Evolutionary conservation across 1,140 invertebrate species (phyloP).

Genomic region (Caenorhabditis latens): DNA sequence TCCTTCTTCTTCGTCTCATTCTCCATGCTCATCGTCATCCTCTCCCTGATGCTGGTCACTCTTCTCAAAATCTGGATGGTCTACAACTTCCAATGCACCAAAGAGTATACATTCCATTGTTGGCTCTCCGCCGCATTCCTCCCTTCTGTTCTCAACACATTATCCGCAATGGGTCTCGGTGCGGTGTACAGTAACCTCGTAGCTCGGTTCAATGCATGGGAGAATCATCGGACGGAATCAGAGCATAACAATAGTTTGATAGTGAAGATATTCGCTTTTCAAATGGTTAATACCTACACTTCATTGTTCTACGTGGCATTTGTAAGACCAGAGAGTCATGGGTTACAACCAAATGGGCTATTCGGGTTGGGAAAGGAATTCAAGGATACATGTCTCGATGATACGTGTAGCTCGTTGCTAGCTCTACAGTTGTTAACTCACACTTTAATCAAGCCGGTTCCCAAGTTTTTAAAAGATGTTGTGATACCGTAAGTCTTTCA

Average conservation of each 20-base stretch:
- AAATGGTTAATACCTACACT: slow-evolving; percentile 63
- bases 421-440: slow-evolving; percentile 60
- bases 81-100: slow-evolving; percentile 46
- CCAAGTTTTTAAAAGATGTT: slow-evolving; percentile 62
- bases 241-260: slow-evolving; percentile 62
- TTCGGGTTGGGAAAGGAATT: slow-evolving; percentile 58
- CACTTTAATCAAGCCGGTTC: slow-evolving; percentile 61
- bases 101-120: slow-evolving; percentile 56
- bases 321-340: slow-evolving; percentile 60
- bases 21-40: slow-evolving; percentile 59
- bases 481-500: slow-evolving; percentile 56
- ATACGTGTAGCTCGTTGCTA: slow-evolving; percentile 61
- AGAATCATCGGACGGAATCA: slow-evolving; percentile 61
- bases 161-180: slow-evolving; percentile 63
- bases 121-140: slow-evolving; percentile 50
- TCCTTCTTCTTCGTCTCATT: slow-evolving; percentile 58
- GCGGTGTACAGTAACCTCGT: slow-evolving; percentile 49
- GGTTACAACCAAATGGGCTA: slow-evolving; percentile 60
- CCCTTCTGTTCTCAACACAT: slow-evolving; percentile 60
- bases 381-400: slow-evolving; percentile 56
- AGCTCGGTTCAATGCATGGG: slow-evolving; percentile 53
- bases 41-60: slow-evolving; percentile 50
- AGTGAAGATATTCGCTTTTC: slow-evolving; percentile 64
- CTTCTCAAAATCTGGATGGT: slow-evolving; percentile 60
- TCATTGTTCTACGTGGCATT: slow-evolving; percentile 64